These are phyloP conservation scores for Amphiprion clarkii DNA, from an alignment of 2,797 vertebrate species.

Conservation along the genomic window DNA sequence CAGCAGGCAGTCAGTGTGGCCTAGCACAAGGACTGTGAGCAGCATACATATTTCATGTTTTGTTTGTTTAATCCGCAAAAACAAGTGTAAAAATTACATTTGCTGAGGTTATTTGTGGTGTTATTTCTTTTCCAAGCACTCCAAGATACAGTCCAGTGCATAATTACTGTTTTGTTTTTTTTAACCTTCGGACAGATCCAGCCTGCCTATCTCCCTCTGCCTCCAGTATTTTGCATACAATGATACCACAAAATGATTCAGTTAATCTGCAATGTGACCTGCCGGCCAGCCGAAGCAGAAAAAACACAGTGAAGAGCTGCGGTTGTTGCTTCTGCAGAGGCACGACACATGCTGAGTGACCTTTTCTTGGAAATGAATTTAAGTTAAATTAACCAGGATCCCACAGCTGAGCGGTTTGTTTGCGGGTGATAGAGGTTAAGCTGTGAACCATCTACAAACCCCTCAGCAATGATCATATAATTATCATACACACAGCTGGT, in stretches of 20 bases:
- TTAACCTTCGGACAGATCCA: not conserved
- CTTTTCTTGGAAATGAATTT: constrained; percentile 60
- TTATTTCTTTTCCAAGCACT: not conserved
- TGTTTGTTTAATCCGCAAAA: not conserved
- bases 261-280: constrained; percentile 17
- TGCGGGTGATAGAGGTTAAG: constrained; percentile 58
- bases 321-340: constrained; percentile 14
- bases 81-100: not conserved
- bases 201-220: not conserved
- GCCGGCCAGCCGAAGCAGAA: not conserved
- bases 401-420: constrained; percentile 52
- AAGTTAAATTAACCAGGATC: constrained; percentile 55
- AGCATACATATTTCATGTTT: not conserved
- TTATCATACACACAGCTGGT: constrained; percentile 66
- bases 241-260: not conserved
- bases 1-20: not conserved
- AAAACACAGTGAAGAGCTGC: constrained; percentile 10
- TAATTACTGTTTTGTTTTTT: not conserved
- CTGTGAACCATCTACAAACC: constrained; percentile 43
- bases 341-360: constrained; percentile 38
- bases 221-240: constrained; percentile 14
- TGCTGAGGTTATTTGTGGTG: not conserved
- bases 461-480: constrained; percentile 65
- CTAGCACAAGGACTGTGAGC: not conserved
- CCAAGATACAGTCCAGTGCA: not conserved